Percentiles rank a stretch among this genome's conserved stretches.
Conservation (phyloP, 2,888 invertebrate species). For the Sipha maydis region DNA sequence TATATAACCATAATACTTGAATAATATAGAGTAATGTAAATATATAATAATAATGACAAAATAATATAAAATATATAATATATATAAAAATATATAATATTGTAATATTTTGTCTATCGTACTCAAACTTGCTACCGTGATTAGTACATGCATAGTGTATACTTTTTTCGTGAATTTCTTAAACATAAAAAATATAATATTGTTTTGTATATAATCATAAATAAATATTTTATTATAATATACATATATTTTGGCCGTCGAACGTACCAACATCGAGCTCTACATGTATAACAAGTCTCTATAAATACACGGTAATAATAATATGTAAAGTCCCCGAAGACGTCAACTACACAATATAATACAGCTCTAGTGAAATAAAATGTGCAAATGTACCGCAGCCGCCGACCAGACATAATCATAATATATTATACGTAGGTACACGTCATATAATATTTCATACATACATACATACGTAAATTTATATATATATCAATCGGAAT, state of each 20-base stretch:
- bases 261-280: background rate
- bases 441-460: slow-evolving; percentile 5
- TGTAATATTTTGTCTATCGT: background rate
- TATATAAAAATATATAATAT: too few species aligned
- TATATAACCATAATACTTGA: background rate
- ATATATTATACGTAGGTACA: slow-evolving; percentile 17
- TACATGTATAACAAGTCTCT: slow-evolving; percentile 28
- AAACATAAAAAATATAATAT: slow-evolving; percentile 6
- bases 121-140: background rate
- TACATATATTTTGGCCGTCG: background rate
- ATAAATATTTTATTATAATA: slow-evolving; percentile 19
- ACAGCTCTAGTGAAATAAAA: background rate
- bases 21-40: slow-evolving; percentile 10
- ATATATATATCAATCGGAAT: slow-evolving; percentile 27
- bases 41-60: too few species aligned
- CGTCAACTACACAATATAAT: background rate
- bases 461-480: background rate
- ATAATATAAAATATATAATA: too few species aligned
- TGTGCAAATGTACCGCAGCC: slow-evolving; percentile 3
- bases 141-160: slow-evolving; percentile 1
- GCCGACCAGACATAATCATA: background rate
- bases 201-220: background rate
- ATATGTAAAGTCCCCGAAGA: slow-evolving; percentile 12
- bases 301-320: slow-evolving; percentile 1
- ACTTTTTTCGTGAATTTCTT: background rate